phyloP scores from a whole-genome alignment of 2,888 invertebrate genomes.

The Timandra comae region DNA sequence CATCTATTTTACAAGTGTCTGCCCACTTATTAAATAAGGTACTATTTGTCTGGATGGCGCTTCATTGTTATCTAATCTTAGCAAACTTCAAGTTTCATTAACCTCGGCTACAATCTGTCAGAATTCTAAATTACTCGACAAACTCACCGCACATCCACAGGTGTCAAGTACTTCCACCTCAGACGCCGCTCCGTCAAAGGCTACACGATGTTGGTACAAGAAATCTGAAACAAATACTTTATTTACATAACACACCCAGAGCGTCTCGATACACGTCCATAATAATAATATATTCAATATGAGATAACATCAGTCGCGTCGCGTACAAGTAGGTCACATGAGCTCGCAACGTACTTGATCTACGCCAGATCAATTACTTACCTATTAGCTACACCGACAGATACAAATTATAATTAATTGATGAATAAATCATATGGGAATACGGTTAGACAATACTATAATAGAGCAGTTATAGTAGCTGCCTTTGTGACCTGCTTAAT shows the following conservation, averaged over 20 bases:
- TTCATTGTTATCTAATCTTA: not conserved
- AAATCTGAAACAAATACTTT: constrained; percentile 77
- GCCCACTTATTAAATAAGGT: too few species aligned
- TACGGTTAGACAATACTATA: not conserved
- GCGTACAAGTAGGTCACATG: constrained; percentile 46
- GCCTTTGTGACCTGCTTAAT: too few species aligned
- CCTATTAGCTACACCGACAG: constrained; percentile 18
- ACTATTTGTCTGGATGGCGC: not conserved
- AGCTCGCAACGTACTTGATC: constrained; percentile 28
- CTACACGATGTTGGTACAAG: constrained; percentile 85
- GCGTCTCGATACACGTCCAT: constrained; percentile 23
- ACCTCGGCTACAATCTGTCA: not conserved
- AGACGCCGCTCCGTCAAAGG: constrained; percentile 84
- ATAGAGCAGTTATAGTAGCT: too few species aligned
- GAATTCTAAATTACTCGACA: constrained; percentile 1
- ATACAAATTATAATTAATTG: constrained; percentile 22
- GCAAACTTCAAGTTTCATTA: not conserved
- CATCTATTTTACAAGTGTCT: too few species aligned
- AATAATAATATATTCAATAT: constrained; percentile 32
- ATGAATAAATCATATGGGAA: constrained; percentile 14
- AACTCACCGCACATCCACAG: constrained; percentile 86
- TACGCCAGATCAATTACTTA: constrained; percentile 34
- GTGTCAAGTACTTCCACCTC: constrained; percentile 88
- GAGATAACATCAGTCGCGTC: constrained; percentile 40
- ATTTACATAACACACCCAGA: constrained; percentile 11